A percentile compares a stretch with the other conserved stretches of the same genome.
Conservation (phyloP, 1,140 invertebrate species). For the Subanguina moxae region DNA sequence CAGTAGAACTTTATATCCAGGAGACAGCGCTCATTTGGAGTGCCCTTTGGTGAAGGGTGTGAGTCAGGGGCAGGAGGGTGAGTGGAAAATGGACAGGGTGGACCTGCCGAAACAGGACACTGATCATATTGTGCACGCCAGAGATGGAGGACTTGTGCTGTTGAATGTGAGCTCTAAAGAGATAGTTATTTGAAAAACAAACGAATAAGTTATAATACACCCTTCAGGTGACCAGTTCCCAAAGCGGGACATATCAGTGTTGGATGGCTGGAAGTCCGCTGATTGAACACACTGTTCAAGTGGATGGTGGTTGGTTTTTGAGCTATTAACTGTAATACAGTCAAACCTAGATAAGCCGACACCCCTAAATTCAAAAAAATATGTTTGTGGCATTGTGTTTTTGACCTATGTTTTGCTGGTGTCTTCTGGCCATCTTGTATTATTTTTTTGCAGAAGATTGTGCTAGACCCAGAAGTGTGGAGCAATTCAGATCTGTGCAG, state of each 20-base stretch:
- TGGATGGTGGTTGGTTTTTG: conserved; percentile 37
- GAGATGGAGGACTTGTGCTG: conserved; percentile 46
- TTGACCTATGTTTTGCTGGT: too few relatives aligned
- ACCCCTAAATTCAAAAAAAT: not conserved
- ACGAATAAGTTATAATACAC: not conserved
- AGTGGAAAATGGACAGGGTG: conserved; percentile 30
- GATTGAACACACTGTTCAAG: conserved; percentile 28
- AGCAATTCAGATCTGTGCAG: conserved; percentile 52
- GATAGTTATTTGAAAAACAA: not conserved
- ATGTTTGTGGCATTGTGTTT: too few relatives aligned
- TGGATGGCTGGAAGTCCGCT: conserved; percentile 10
- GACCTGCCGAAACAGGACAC: conserved; percentile 8
- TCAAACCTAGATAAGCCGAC: not conserved
- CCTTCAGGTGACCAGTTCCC: conserved; percentile 27
- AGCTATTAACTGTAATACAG: not conserved
- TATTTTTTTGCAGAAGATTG: too few relatives aligned
- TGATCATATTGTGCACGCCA: conserved; percentile 27
- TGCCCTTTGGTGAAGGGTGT: conserved; percentile 15
- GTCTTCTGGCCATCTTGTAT: too few relatives aligned
- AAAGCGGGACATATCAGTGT: conserved; percentile 46
- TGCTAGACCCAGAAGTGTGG: conserved; percentile 42
- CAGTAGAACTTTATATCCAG: conserved; percentile 41
- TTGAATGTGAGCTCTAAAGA: conserved; percentile 33
- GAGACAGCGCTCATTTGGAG: conserved; percentile 37
- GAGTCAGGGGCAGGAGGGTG: not conserved